Conservation (phyloP, 2,888 invertebrate genomes). For the Epiperipatus broadwayi region DNA sequence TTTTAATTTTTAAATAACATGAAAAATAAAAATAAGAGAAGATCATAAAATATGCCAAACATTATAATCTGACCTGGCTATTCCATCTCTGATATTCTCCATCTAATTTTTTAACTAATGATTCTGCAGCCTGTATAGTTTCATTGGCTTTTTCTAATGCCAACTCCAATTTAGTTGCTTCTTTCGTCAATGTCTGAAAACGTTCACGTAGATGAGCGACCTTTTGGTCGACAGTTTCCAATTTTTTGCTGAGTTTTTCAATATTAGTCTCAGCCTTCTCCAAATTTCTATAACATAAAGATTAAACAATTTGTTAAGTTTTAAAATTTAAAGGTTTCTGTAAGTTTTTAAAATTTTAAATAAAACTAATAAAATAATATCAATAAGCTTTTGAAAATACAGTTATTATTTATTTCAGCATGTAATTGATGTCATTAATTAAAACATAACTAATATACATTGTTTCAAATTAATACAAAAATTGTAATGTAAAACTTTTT, state of each 20-base stretch:
- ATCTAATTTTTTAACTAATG: conserved; percentile 62
- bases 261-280: conserved; percentile 63
- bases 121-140: conserved; percentile 55
- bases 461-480: too few relatives aligned
- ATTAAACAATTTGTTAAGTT: conserved; percentile 8
- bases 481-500: too few relatives aligned
- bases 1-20: background rate
- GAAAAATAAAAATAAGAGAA: background rate
- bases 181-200: conserved; percentile 67
- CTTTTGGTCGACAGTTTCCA: conserved; percentile 57
- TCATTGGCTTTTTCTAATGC: conserved; percentile 53
- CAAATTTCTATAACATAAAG: conserved; percentile 41
- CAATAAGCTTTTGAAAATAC: too few relatives aligned
- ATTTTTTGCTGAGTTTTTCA: conserved; percentile 48
- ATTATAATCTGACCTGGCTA: conserved; percentile 37
- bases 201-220: conserved; percentile 56
- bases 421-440: too few relatives aligned
- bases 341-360: background rate
- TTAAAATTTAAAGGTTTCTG: background rate
- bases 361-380: conserved; percentile 11
- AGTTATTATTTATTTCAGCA: too few relatives aligned
- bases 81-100: conserved; percentile 80
- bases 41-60: background rate
- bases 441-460: too few relatives aligned
- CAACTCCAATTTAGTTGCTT: conserved; percentile 78